These are phyloP conservation scores for Thaleichthys pacificus DNA, from an alignment of 2,797 vertebrate genomes.

Conservation along the genomic window DNA sequence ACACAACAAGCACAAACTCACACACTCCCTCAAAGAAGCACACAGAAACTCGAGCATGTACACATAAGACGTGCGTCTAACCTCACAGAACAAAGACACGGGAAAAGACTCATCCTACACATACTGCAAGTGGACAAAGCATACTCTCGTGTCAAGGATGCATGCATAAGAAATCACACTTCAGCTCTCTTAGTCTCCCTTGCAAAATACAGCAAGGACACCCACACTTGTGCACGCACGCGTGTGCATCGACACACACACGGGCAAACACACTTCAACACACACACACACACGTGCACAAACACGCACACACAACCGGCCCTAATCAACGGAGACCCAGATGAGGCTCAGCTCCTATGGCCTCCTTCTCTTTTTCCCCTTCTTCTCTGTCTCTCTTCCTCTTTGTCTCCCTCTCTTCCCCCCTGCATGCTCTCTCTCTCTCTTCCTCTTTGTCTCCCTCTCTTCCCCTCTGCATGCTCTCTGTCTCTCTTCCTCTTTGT, in stretches of 20 bases:
- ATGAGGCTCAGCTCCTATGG: conserved; percentile 28
- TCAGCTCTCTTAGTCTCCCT: no score
- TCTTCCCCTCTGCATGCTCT: not conserved
- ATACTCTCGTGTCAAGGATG: no score
- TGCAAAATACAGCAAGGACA: no score
- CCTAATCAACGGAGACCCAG: conserved; percentile 37
- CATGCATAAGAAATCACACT: no score
- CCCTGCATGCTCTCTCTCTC: not conserved
- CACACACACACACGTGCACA: conserved; percentile 17
- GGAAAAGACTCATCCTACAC: no score
- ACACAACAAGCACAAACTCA: conserved; percentile 22
- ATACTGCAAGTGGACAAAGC: no score
- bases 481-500: not conserved
- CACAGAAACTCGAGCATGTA: not conserved
- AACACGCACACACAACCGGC: conserved; percentile 8
- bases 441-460: not conserved
- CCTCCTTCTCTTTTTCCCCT: not conserved
- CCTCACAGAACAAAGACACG: no score
- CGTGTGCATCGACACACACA: not conserved
- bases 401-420: not conserved
- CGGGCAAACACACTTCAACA: not conserved
- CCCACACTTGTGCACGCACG: no score
- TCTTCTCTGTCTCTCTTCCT: not conserved
- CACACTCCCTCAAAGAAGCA: conserved; percentile 10
- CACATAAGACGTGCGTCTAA: not conserved